Evolutionary conservation across 1,140 invertebrate species (phyloP), one percentile per base, ranked within the genome.

Genomic region (Teleogryllus occipitalis): DNA sequence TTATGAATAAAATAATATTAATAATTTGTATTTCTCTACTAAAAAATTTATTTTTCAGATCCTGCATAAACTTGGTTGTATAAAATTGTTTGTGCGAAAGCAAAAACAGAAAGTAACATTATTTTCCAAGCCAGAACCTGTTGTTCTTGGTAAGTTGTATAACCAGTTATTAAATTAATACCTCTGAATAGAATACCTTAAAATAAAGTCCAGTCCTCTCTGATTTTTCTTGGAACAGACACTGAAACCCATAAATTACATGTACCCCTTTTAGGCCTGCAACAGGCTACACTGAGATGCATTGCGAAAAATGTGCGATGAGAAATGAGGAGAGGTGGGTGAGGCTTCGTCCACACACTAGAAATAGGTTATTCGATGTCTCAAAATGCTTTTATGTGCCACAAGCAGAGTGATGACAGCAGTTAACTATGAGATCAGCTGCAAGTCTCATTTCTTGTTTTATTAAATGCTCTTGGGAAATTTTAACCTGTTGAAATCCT

Each of bases 11-110:
- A 72, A 72, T 72, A 15, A 15, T 15, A 72, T 15, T 72, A 72
- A 14, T 72, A 6, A 15, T 72, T 14, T 15, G n/a, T 15, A 15
- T 3, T n/a, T 14, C n/a, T 72, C 2, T 72, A n/a, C 6, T 1
- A 72, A 72, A 15, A 72, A 72, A 72, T 15, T 39, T 77, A 12
- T 77, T 39, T 54, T 77, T 65, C 21, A 82, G 79, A 78, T 82
- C 22, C 77, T 83, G 22, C 73, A 81, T 46, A 79, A 77, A 54
- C 48, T 83, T 39, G 82, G 81, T 18, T 83, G 82, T 76, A 75
- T 83, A 7, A 80, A 79, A 22, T 73, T 81, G 10, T 75, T n/a
- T 15, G 54, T 74, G 39, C 54, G 81, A 27, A 77, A 54, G 47
- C 73, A 79, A 27, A 73, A 76, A 1, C 65, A 75, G 7, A 82